Conservation (phyloP, 2,888 invertebrate genomes). For the Ornithoptera priamus region DNA sequence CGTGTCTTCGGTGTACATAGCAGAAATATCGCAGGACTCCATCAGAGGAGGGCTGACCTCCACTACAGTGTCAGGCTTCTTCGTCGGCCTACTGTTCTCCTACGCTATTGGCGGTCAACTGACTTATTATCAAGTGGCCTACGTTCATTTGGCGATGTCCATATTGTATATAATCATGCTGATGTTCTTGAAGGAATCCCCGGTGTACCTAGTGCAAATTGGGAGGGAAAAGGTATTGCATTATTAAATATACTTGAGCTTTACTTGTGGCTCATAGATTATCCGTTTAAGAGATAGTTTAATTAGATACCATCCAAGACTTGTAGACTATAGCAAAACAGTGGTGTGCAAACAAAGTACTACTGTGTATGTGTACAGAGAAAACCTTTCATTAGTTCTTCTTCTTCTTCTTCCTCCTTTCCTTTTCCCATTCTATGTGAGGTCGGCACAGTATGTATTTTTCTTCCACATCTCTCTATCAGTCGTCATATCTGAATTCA, state of each 20-base stretch:
- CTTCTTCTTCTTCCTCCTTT: no score
- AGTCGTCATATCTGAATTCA: no score
- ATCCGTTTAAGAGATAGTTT: no score
- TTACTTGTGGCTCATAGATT: no score
- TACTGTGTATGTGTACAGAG: no score
- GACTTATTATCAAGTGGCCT: conserved; percentile 53
- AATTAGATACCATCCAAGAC: no score
- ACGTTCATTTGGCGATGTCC: conserved; percentile 50
- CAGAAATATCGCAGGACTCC: conserved; percentile 64
- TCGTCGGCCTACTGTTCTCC: conserved; percentile 58
- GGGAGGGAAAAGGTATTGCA: conserved; percentile 54
- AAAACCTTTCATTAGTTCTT: no score
- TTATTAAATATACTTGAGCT: not conserved
- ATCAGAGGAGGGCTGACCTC: conserved; percentile 64
- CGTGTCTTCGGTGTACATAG: conserved; percentile 61
- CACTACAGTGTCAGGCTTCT: conserved; percentile 53
- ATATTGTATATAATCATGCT: conserved; percentile 53
- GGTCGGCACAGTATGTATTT: no score
- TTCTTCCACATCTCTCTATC: no score
- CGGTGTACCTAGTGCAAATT: conserved; percentile 54
- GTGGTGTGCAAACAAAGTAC: no score
- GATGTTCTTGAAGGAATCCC: conserved; percentile 56
- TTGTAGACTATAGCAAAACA: no score
- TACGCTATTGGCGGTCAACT: conserved; percentile 58
- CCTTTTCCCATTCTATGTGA: no score